These are phyloP conservation scores for Campoletis raptor DNA, from an alignment of 2,888 invertebrate species.

Conservation along the genomic window DNA sequence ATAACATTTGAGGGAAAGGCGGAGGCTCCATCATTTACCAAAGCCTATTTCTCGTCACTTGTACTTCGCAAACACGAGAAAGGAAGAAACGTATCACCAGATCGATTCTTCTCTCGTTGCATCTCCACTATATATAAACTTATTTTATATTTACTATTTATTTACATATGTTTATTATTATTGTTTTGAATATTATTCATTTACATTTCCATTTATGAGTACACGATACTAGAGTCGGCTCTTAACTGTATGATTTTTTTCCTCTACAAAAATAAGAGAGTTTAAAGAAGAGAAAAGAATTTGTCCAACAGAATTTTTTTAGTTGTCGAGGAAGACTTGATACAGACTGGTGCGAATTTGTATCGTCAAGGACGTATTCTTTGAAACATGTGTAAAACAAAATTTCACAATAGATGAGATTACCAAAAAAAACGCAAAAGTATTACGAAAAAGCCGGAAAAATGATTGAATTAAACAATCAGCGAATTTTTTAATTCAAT, in stretches of 20 bases:
- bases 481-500: neutral
- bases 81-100: constrained; percentile 21
- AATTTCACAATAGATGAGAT: no score
- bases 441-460: neutral
- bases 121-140: neutral
- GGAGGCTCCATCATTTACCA: neutral
- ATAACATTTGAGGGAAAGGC: constrained; percentile 2
- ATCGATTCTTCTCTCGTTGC: constrained; percentile 36
- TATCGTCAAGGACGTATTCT: neutral
- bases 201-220: neutral
- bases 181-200: no score
- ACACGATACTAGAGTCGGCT: neutral
- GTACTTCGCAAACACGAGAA: constrained; percentile 34
- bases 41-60: constrained; percentile 10
- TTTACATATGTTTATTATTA: no score
- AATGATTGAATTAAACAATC: neutral
- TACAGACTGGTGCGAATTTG: neutral
- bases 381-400: neutral
- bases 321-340: neutral
- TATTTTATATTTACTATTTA: no score
- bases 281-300: neutral
- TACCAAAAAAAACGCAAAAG: no score
- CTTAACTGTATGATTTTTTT: neutral
- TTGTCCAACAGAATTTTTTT: neutral
- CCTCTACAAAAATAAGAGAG: no score